Conservation (phyloP, 2,113 vertebrate species). For the Caloenas nicobarica region DNA sequence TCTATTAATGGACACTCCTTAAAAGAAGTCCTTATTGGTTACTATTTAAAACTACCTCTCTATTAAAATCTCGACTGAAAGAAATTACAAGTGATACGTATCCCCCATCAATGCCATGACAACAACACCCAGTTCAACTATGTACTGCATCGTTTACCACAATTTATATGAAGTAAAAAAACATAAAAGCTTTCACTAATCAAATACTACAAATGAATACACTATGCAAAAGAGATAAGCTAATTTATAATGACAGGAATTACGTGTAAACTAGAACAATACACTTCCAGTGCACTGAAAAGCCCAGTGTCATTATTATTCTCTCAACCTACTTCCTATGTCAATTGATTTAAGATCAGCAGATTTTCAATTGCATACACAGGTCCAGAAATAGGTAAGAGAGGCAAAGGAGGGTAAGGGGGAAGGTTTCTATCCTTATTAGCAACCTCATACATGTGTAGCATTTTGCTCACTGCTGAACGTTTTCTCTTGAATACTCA, state of each 20-base stretch:
- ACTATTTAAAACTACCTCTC: slow-evolving; percentile 73
- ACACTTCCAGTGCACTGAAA: background rate
- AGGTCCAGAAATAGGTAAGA: background rate
- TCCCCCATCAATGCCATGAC: background rate
- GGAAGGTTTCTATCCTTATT: background rate
- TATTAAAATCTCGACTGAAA: slow-evolving; percentile 69
- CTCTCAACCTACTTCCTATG: background rate
- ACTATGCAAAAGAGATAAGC: background rate
- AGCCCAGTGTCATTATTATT: background rate
- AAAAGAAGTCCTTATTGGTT: slow-evolving; percentile 66
- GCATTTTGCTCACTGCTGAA: background rate
- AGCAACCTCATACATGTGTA: background rate
- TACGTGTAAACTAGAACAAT: background rate
- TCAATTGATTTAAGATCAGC: background rate
- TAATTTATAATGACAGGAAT: background rate
- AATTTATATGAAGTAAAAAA: background rate
- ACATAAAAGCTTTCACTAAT: background rate
- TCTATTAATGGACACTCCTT: slow-evolving; percentile 74
- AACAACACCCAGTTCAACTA: background rate
- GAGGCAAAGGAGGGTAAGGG: too few species aligned
- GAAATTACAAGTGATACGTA: slow-evolving; percentile 43
- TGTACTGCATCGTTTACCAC: background rate
- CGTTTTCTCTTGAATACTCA: background rate
- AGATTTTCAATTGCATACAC: background rate
- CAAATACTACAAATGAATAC: background rate